phyloP scores from a whole-genome alignment of 2,888 invertebrate genomes.

The Phragmatobia fuliginosa region DNA sequence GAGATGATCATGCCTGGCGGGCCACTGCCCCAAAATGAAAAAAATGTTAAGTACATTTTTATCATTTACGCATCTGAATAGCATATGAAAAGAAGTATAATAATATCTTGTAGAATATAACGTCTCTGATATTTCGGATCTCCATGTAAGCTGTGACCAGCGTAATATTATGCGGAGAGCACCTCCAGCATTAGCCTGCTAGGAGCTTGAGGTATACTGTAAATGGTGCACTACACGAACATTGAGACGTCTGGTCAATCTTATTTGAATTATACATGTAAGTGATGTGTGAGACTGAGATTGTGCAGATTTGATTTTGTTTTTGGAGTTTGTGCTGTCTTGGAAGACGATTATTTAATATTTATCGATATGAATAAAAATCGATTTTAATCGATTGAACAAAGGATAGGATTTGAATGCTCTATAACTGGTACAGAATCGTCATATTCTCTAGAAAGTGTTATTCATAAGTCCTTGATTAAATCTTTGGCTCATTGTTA shows the following conservation, averaged over 20 bases:
- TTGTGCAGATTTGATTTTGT: background rate
- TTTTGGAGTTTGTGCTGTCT: background rate
- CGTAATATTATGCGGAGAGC: slow-evolving; percentile 32
- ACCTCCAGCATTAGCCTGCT: slow-evolving; percentile 28
- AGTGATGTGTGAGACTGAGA: background rate
- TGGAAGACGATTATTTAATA: too few relatives aligned
- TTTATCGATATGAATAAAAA: background rate
- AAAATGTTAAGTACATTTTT: too few relatives aligned
- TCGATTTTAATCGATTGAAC: background rate
- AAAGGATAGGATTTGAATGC: background rate
- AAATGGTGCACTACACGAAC: background rate
- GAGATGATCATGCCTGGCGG: too few relatives aligned
- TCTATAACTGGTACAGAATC: too few relatives aligned
- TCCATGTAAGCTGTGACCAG: background rate
- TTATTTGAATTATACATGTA: background rate
- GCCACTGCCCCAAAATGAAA: too few relatives aligned
- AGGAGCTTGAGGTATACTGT: slow-evolving; percentile 22
- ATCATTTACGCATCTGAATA: too few relatives aligned
- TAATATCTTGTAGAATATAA: too few relatives aligned
- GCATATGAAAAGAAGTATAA: too few relatives aligned
- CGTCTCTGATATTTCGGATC: background rate
- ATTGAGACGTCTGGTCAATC: background rate
- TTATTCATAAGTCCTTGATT: background rate
- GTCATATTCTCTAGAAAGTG: too few relatives aligned
- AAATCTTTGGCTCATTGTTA: background rate